phyloP scores from a whole-genome alignment of 1,140 invertebrate genomes.

The Papilio machaon region DNA sequence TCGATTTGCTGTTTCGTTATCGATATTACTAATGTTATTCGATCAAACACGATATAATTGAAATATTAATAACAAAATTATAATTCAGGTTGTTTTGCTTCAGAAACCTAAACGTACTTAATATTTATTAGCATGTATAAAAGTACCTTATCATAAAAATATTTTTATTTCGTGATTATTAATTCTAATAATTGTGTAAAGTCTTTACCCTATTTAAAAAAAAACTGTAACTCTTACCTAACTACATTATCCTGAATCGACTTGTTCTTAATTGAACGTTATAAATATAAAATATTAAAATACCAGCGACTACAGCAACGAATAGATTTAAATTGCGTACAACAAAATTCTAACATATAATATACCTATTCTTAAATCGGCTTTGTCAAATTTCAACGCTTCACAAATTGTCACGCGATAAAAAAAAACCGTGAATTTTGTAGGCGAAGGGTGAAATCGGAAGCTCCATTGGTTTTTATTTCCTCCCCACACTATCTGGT shows the following conservation, averaged over 20 bases:
- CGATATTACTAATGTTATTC: slow-evolving; percentile 44
- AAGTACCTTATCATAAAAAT: too few species aligned
- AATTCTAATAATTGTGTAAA: too few species aligned
- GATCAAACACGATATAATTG: background rate
- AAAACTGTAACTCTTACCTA: too few species aligned
- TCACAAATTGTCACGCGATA: slow-evolving; percentile 48
- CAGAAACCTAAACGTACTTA: background rate
- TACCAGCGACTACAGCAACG: too few species aligned
- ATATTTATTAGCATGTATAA: too few species aligned
- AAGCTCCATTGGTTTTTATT: slow-evolving; percentile 72
- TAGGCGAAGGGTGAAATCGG: slow-evolving; percentile 66
- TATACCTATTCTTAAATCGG: background rate
- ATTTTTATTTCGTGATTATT: too few species aligned
- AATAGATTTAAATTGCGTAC: background rate
- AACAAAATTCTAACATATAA: background rate
- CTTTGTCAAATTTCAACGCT: slow-evolving; percentile 14
- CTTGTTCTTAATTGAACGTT: too few species aligned
- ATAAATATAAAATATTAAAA: too few species aligned
- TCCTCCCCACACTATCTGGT: slow-evolving; percentile 58
- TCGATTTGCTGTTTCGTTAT: slow-evolving; percentile 64
- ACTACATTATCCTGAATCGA: background rate
- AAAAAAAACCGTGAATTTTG: slow-evolving; percentile 48
- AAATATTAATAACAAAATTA: background rate
- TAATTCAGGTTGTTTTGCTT: background rate
- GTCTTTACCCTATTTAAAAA: too few species aligned